Evolutionary conservation across 92 coral and sea anemone genomes (phyloP).

Genomic region (Metridium senile): DNA sequence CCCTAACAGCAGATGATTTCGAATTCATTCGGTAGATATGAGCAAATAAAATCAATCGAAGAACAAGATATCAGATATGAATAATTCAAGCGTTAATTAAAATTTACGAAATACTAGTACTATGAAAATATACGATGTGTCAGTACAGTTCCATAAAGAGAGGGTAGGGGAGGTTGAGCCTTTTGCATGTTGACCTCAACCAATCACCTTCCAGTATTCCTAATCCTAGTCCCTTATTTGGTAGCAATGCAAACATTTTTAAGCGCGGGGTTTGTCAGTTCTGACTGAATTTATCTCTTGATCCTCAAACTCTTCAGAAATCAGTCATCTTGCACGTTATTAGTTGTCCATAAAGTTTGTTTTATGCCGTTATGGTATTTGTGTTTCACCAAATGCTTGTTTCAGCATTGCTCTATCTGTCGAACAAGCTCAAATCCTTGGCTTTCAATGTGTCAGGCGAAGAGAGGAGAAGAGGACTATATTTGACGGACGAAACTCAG

Average conservation of each 20-base stretch:
- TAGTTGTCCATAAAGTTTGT: conserved; percentile 43
- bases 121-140: not conserved
- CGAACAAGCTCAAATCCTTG: conserved; percentile 54
- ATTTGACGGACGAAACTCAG: conserved; percentile 54
- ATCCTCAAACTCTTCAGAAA: conserved; percentile 41
- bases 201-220: conserved; percentile 41
- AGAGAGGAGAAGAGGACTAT: conserved; percentile 42
- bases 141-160: not conserved
- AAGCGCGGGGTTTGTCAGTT: conserved; percentile 38
- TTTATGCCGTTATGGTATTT: conserved; percentile 63
- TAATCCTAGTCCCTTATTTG: conserved; percentile 50
- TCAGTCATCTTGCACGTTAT: conserved; percentile 36
- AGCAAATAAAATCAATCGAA: not conserved
- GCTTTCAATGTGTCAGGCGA: conserved; percentile 49
- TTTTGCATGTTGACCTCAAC: conserved; percentile 1
- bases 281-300: conserved; percentile 38
- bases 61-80: not conserved
- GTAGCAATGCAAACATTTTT: conserved; percentile 19
- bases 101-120: not conserved
- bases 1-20: not conserved
- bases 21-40: not conserved
- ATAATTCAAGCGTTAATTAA: not conserved
- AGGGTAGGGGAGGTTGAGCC: conserved; percentile 11
- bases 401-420: conserved; percentile 54
- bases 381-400: conserved; percentile 74